Evolutionary conservation across 2,888 invertebrate genomes (phyloP).

Genomic region (Patella caerulea): DNA sequence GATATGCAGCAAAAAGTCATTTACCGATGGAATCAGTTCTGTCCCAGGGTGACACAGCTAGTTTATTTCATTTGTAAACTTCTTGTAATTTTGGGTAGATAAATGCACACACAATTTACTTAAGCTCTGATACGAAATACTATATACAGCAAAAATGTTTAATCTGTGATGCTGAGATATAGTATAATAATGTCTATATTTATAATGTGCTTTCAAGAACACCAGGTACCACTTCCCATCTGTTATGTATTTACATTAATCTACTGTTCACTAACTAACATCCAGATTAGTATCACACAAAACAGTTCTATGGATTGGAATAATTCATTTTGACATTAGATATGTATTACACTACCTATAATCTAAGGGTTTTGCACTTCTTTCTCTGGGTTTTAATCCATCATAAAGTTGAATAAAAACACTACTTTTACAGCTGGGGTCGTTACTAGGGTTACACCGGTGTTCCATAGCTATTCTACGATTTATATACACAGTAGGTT

Average conservation of each 20-base stretch:
- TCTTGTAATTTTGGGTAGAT: no score
- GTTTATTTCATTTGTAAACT: no score
- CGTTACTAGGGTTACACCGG: conserved; percentile 59
- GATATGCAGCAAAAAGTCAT: no score
- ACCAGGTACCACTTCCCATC: neutral
- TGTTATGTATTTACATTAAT: neutral
- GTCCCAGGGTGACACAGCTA: no score
- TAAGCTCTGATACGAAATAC: no score
- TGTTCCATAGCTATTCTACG: conserved; percentile 68
- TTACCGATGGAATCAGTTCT: no score
- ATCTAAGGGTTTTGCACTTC: conserved; percentile 61
- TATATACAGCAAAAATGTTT: no score
- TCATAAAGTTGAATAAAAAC: conserved; percentile 70
- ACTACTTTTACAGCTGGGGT: conserved; percentile 65
- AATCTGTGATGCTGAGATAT: no score
- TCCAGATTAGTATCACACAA: neutral
- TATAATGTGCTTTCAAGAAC: neutral
- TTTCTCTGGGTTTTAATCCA: conserved; percentile 66
- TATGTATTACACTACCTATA: conserved; percentile 56
- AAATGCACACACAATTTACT: no score
- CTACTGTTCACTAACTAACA: neutral
- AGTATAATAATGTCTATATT: no score
- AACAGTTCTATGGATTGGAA: no score
- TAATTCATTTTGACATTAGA: neutral
- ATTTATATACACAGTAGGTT: conserved; percentile 66